Conservation (phyloP, 2,797 vertebrate genomes). For the Gambusia yucatana region DNA sequence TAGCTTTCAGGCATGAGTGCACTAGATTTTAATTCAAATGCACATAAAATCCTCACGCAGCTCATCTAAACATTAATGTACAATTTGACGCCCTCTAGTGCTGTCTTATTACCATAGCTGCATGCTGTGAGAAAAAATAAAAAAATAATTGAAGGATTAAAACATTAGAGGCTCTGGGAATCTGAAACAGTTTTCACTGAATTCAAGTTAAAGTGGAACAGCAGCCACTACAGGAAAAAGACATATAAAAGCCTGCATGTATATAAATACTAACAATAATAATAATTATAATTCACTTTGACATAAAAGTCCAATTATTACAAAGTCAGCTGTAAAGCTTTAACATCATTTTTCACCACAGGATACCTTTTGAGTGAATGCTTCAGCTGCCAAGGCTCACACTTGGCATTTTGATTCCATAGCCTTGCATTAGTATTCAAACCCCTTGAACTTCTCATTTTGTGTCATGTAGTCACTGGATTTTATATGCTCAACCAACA, state of each 20-base stretch:
- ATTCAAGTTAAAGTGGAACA: neutral
- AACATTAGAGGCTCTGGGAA: conserved; percentile 2
- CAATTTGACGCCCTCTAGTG: conserved; percentile 55
- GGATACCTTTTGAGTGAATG: neutral
- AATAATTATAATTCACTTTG: conserved; percentile 6
- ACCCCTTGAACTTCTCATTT: neutral
- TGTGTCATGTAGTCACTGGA: neutral
- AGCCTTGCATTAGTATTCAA: neutral
- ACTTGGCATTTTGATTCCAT: neutral
- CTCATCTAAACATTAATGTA: conserved; percentile 28
- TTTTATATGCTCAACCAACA: neutral
- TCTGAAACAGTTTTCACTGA: neutral
- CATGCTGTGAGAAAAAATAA: conserved; percentile 14
- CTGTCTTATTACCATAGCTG: conserved; percentile 40
- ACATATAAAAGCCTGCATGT: neutral
- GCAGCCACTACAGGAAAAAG: neutral
- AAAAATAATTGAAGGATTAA: conserved; percentile 3
- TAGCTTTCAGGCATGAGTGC: conserved; percentile 7
- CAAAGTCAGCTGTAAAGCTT: conserved; percentile 34
- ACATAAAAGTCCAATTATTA: conserved; percentile 46
- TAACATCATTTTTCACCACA: conserved; percentile 21
- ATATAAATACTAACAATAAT: neutral
- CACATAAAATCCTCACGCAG: conserved; percentile 4
- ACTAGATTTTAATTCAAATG: neutral
- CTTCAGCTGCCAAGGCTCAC: neutral